These are phyloP conservation scores for Shargacucullia verbasci DNA, from an alignment of 2,888 invertebrate genomes.

Conservation along the genomic window DNA sequence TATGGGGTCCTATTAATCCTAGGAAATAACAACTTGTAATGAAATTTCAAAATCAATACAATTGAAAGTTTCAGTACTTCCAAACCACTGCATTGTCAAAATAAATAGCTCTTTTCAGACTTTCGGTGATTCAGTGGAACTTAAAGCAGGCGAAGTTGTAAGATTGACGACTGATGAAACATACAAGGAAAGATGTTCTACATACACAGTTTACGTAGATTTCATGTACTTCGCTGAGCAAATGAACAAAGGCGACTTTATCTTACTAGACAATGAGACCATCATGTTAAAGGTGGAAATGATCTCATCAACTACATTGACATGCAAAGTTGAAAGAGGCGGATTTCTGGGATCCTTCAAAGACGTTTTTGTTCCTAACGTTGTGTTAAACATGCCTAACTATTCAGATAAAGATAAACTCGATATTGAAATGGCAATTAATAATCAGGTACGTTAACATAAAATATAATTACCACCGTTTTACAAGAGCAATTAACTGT, in stretches of 20 bases:
- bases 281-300: slow-evolving; percentile 92
- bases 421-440: slow-evolving; percentile 75
- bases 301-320: slow-evolving; percentile 78
- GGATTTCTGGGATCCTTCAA: slow-evolving; percentile 79
- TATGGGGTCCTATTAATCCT: too few species aligned
- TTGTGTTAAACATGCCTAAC: slow-evolving; percentile 77
- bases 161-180: slow-evolving; percentile 88
- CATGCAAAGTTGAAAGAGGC: slow-evolving; percentile 80
- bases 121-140: slow-evolving; percentile 74
- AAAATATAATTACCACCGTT: not conserved
- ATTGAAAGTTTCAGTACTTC: too few species aligned
- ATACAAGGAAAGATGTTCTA: slow-evolving; percentile 87
- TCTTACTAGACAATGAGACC: slow-evolving; percentile 91
- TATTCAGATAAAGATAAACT: slow-evolving; percentile 76
- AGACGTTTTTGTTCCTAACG: slow-evolving; percentile 81
- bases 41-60: too few species aligned
- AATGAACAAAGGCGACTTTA: slow-evolving; percentile 82
- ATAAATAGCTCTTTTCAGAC: slow-evolving; percentile 65
- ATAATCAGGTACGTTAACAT: slow-evolving; percentile 70
- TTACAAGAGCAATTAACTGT: not conserved
- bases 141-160: slow-evolving; percentile 80
- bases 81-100: not conserved
- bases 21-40: too few species aligned
- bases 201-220: slow-evolving; percentile 88
- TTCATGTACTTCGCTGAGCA: slow-evolving; percentile 85